These are phyloP conservation scores for Druon quercuslanigerum DNA, from an alignment of 1,140 invertebrate species.

Conservation along the genomic window DNA sequence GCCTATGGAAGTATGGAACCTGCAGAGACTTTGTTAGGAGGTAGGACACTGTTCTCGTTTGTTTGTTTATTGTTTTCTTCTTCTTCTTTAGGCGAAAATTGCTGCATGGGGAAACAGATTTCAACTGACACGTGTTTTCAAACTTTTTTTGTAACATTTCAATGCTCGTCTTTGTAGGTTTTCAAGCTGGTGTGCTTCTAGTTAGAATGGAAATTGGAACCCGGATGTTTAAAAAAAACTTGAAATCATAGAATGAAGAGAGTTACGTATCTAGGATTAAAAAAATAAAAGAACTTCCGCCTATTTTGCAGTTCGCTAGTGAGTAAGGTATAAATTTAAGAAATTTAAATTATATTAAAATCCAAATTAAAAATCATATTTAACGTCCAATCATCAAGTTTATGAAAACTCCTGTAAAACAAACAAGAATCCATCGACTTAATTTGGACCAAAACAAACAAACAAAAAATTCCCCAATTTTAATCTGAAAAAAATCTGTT, in stretches of 20 bases:
- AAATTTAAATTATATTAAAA: too few relatives aligned
- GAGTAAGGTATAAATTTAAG: too few relatives aligned
- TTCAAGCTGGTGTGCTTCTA: neutral
- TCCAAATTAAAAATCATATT: too few relatives aligned
- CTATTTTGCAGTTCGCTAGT: too few relatives aligned
- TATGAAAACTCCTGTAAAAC: too few relatives aligned
- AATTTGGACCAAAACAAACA: too few relatives aligned
- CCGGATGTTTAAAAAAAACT: neutral
- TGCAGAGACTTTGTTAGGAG: constrained; percentile 10
- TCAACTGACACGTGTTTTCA: constrained; percentile 15
- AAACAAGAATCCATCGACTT: too few relatives aligned
- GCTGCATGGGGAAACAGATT: constrained; percentile 20
- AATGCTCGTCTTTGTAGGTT: constrained; percentile 18
- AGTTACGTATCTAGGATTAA: neutral
- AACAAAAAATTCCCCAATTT: too few relatives aligned
- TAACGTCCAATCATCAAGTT: too few relatives aligned
- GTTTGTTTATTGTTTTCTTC: constrained; percentile 1
- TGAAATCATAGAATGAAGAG: neutral
- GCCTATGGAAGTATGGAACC: neutral
- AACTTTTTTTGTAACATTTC: constrained; percentile 6
- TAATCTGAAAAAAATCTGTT: too few relatives aligned
- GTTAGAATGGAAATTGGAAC: neutral
- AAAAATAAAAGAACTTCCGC: too few relatives aligned
- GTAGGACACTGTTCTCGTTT: neutral
- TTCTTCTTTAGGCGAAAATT: neutral